Evolutionary conservation across 2,888 invertebrate genomes (phyloP), one percentile per base, ranked within the genome.

Genomic region (Petrolisthes manimaculis): DNA sequence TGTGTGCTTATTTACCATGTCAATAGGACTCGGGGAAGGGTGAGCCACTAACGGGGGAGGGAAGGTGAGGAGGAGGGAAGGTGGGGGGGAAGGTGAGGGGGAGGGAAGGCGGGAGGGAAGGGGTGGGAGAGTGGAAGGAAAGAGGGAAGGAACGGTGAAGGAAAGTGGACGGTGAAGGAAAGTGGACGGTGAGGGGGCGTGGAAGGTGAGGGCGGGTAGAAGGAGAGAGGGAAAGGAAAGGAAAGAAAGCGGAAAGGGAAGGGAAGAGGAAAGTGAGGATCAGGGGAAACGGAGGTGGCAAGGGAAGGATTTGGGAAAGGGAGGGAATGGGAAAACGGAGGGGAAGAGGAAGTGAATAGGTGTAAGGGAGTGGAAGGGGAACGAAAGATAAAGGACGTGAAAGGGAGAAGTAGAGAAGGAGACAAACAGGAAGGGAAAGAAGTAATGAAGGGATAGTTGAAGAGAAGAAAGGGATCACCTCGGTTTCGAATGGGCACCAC

Each of bases 1-100:
- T 71, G 56, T 55, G 75, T 71, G 56, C 56, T 24, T 54, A n/a
- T 84, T 84, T 54, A 55, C 71, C 54, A n/a, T 71, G 71, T 84
- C 71, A 74, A 71, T 71, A 74, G 37, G 18, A 53, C 14, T 14
- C n/a, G 12, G 37, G 55, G n/a, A 18, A 4, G 18, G 56, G 24
- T 14, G 55, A 12, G 75, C 24, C 24, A 8, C 56, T 24, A 9
- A 55, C 8, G 8, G 18, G n/a, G n/a, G 53, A 9, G 24, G 56
- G 83, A 14, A 24, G 75, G 51, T 14, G n/a, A 21, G 51, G 75
- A 51, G 75, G 51, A 37, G 61, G 74, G 55, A 24, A 55, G 54
- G 67, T 37, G 54, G 71, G 55, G 53, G 51, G 74, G 24, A 14
- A 12, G 82, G 56, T 37, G 37, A 37, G 21, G 67, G 69, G 69